Conservation (phyloP, 35 echinoderm and acorn worm species). For the Ptychodera flava region DNA sequence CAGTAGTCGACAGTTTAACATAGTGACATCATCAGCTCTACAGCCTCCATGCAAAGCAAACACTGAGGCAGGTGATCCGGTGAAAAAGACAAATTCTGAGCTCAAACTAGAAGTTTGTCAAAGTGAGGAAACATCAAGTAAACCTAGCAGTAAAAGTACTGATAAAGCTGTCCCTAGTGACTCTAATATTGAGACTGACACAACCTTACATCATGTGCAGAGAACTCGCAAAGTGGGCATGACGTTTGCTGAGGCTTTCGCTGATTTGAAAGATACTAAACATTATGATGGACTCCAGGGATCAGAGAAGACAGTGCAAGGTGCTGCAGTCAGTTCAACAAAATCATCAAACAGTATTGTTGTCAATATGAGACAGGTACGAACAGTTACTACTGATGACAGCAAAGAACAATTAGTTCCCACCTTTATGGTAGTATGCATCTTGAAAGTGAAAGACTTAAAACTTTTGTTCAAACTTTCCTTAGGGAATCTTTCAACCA, state of each 20-base stretch:
- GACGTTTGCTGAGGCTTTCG: neutral
- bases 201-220: too few relatives aligned
- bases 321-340: neutral
- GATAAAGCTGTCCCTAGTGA: neutral
- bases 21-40: neutral
- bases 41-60: neutral
- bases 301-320: neutral
- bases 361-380: neutral
- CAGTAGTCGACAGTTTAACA: neutral
- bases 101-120: neutral
- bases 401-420: too few relatives aligned
- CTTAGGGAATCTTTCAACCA: too few relatives aligned
- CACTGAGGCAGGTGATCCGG: neutral
- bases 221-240: too few relatives aligned
- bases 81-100: neutral
- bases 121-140: neutral
- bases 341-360: neutral
- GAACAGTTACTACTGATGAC: too few relatives aligned
- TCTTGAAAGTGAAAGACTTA: too few relatives aligned
- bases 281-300: neutral
- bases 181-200: neutral
- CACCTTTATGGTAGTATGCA: too few relatives aligned
- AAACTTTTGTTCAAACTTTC: too few relatives aligned
- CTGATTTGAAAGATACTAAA: neutral
- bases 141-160: neutral